phyloP scores from a whole-genome alignment of 2,797 vertebrate species.

The Periophthalmus magnuspinnatus region DNA sequence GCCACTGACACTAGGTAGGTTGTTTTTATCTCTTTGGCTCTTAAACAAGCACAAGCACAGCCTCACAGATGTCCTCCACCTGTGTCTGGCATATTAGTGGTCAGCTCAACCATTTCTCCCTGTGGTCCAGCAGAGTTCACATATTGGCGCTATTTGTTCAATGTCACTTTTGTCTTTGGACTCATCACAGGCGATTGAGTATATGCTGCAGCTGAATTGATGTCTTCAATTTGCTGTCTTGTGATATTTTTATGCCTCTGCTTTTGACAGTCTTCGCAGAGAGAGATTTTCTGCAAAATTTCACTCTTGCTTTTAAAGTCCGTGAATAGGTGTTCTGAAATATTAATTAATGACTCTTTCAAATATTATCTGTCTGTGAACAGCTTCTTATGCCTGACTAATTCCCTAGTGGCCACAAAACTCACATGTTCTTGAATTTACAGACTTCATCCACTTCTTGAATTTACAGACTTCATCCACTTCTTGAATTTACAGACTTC shows the following conservation, averaged over 20 bases:
- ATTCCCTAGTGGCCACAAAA: no score
- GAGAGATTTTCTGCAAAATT: no score
- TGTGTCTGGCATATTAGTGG: constrained; percentile 39
- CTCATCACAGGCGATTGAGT: constrained; percentile 31
- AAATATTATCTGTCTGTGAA: no score
- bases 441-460: no score
- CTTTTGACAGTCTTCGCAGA: constrained; percentile 26
- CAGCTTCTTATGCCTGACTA: no score
- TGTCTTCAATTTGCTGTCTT: constrained; percentile 13
- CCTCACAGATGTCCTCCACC: constrained; percentile 38
- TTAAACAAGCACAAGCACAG: constrained; percentile 38
- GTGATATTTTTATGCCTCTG: constrained; percentile 24
- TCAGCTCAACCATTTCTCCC: constrained; percentile 38
- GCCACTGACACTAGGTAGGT: constrained; percentile 33
- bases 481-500: no score
- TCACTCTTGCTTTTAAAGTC: no score
- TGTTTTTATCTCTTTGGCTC: constrained; percentile 39
- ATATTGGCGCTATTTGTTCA: constrained; percentile 24
- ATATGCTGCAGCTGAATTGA: constrained; percentile 23
- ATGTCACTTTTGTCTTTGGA: constrained; percentile 17
- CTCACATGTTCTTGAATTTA: no score
- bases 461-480: no score
- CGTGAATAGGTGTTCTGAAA: no score
- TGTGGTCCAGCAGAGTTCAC: constrained; percentile 29
- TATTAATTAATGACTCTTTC: no score